Conservation (phyloP, 2,797 vertebrate species). For the Halcyon smyrnensis region DNA sequence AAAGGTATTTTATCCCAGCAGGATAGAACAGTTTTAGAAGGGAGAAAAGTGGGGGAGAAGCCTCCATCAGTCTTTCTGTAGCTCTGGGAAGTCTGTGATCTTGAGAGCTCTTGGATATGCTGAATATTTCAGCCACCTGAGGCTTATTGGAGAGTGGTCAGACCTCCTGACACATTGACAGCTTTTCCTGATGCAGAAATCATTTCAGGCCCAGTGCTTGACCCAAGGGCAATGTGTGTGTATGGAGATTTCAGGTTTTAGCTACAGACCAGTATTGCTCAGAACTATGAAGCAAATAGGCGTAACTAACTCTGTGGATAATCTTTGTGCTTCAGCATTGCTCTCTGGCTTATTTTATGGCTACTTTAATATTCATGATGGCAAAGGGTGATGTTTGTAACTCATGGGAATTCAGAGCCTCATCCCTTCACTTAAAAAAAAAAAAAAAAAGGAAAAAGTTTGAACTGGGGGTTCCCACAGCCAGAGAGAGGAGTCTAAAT, state of each 20-base stretch:
- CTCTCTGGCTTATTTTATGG: neutral
- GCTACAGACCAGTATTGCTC: fast-evolving
- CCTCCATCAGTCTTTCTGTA: fast-evolving
- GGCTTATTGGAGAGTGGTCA: neutral
- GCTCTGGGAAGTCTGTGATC: neutral
- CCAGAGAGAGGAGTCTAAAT: neutral
- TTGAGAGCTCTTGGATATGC: fast-evolving
- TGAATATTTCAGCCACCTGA: neutral
- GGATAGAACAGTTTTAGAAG: neutral
- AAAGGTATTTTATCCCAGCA: neutral
- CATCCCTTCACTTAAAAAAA: neutral
- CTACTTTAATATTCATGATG: neutral
- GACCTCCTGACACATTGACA: neutral
- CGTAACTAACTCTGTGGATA: neutral
- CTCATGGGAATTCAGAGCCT: neutral
- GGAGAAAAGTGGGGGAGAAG: fast-evolving
- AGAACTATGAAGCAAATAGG: neutral
- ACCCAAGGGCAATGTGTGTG: fast-evolving
- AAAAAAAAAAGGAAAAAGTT: neutral
- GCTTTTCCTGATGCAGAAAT: neutral
- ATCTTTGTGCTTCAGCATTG: neutral
- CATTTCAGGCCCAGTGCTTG: neutral
- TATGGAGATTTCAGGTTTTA: neutral
- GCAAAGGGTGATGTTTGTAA: neutral
- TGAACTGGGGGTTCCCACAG: neutral